Evolutionary conservation across 2,113 vertebrate species (phyloP), one percentile per base, ranked within the genome.

Genomic region (Oreochromis aureus): DNA sequence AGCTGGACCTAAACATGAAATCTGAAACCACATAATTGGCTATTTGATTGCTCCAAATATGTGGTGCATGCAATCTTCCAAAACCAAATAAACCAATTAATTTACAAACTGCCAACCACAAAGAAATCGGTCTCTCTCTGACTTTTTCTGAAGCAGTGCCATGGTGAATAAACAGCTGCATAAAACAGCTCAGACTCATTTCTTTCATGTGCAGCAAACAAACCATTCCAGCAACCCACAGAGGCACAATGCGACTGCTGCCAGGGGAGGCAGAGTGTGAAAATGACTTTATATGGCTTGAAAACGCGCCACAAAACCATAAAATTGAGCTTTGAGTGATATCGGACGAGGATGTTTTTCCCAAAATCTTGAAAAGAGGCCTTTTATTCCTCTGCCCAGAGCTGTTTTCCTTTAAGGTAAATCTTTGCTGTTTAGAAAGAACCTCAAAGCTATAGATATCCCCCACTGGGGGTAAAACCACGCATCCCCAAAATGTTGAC

Each of bases 201-300:
- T 93, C 87, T 93, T 92, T 94, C 86, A 91, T 91, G 85, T 92
- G 84, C 83, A 87, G 91, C 92, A 95, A 93, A 94, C 88, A 94
- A 92, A 83, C 87, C 89, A 82, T 92, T 91, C 86, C 88, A 93
- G 91, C 71, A 93, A 86, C 84, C 86, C 91, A 92, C 89, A 87
- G 88, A 93, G 85, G 81, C 80, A 63, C 86, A 82, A 27, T 82
- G 86, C 69, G 78, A 83, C 87, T 78, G 86, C 89, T 92, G 89
- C 87, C 87, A 88, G 83, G 83, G 84, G 91, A 94, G 86, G 32
- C 82, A 19, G 83, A 89, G 92, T 89, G 89, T 93, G 90, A 93
- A 93, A 95, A 92, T 44, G 61, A 80, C 87, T 92, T 90, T 82
- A 89, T 61, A 94, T 55, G 41, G 85, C 24, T 83, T 89, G 80